A percentile compares a stretch with the other conserved stretches of the same genome.
Conservation (phyloP, 2,888 invertebrate species). For the Bombylius major region DNA sequence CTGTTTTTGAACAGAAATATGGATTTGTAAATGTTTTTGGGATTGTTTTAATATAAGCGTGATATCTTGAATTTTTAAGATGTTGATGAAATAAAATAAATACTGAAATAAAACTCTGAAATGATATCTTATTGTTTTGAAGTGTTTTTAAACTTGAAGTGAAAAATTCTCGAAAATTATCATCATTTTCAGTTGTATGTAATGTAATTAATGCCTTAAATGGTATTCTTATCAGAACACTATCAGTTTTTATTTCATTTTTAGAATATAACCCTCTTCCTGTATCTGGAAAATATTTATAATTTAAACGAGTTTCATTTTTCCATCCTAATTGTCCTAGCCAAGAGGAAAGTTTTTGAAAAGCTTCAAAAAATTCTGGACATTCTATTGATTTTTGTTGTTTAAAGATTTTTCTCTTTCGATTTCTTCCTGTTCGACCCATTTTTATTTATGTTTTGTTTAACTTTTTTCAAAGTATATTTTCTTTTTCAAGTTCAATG, state of each 20-base stretch:
- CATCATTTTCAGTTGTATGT: slow-evolving; percentile 43
- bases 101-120: slow-evolving; percentile 60
- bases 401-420: neutral
- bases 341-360: slow-evolving; percentile 9
- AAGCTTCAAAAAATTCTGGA: neutral
- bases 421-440: slow-evolving; percentile 6
- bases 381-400: neutral
- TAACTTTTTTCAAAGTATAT: neutral
- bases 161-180: slow-evolving; percentile 41
- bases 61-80: slow-evolving; percentile 45
- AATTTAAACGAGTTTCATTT: slow-evolving; percentile 42
- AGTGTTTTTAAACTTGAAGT: slow-evolving; percentile 26
- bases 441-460: neutral
- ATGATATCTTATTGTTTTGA: slow-evolving; percentile 36
- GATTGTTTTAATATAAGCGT: slow-evolving; percentile 53
- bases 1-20: slow-evolving; percentile 48
- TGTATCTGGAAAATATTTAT: slow-evolving; percentile 49
- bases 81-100: slow-evolving; percentile 59
- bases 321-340: slow-evolving; percentile 39
- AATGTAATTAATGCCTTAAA: slow-evolving; percentile 46
- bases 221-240: slow-evolving; percentile 49
- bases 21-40: slow-evolving; percentile 55
- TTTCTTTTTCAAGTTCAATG: neutral
- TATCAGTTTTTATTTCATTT: slow-evolving; percentile 41
- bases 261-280: slow-evolving; percentile 64